These are phyloP conservation scores for Lacerta bilineata DNA, from an alignment of 2,797 vertebrate genomes.

Conservation along the genomic window DNA sequence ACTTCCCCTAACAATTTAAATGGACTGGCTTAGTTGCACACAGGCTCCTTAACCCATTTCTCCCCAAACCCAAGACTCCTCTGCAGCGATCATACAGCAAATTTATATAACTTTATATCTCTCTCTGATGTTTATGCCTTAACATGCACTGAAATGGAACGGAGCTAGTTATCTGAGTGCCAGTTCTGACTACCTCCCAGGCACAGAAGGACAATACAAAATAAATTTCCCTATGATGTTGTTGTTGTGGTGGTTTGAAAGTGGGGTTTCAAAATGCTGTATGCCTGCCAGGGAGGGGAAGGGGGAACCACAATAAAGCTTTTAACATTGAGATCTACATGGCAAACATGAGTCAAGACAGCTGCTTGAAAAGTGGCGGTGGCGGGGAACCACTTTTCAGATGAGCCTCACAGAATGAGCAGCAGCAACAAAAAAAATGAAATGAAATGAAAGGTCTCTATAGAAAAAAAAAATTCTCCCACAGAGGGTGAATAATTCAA, in stretches of 20 bases:
- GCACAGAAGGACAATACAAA: too few species aligned
- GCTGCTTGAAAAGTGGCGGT: constrained; percentile 3
- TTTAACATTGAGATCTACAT: not conserved
- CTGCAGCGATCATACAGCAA: not conserved
- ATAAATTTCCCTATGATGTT: not conserved
- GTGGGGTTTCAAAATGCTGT: not conserved
- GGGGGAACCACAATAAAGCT: not conserved
- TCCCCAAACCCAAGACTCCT: not conserved
- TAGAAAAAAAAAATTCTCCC: constrained; percentile 13
- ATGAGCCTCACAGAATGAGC: not conserved
- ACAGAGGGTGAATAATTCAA: not conserved
- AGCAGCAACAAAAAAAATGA: not conserved
- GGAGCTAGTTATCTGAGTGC: not conserved
- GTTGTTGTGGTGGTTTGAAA: not conserved
- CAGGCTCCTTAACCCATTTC: too few species aligned
- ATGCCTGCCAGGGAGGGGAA: not conserved
- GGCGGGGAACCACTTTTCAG: not conserved
- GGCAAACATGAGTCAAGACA: constrained; percentile 2
- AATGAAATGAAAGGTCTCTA: constrained; percentile 9
- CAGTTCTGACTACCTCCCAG: not conserved
- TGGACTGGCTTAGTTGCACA: too few species aligned
- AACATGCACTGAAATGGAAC: not conserved
- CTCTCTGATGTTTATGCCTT: not conserved
- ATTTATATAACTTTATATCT: not conserved
- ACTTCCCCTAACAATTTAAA: too few species aligned